Conservation (phyloP, 2,113 vertebrate species). For the Pachyramphus minor region DNA sequence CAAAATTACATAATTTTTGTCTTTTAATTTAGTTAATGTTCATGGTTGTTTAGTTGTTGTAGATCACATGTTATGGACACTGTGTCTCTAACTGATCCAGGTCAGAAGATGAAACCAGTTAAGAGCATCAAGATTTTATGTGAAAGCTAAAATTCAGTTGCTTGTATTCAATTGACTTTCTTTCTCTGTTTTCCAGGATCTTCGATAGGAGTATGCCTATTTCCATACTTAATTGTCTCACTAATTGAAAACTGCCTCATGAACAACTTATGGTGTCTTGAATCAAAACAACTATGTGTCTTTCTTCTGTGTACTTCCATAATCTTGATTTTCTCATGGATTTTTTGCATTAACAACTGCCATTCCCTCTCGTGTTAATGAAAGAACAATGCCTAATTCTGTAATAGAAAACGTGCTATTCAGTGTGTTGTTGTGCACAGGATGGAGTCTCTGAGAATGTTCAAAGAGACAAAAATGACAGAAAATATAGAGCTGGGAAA, state of each 20-base stretch:
- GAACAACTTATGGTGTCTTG: not conserved
- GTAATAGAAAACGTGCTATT: not conserved
- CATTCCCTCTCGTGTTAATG: not conserved
- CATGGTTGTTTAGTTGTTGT: not conserved
- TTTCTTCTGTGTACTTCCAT: not conserved
- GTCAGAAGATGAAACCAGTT: not conserved
- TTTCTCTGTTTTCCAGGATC: not conserved
- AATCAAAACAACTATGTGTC: not conserved
- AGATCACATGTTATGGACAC: not conserved
- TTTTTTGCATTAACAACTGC: not conserved
- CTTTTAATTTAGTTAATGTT: not conserved
- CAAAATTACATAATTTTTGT: not conserved
- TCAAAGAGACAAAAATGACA: not conserved
- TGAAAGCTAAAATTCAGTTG: not conserved
- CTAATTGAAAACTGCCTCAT: not conserved
- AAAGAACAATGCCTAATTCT: not conserved
- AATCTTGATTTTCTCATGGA: not conserved
- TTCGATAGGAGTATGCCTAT: not conserved
- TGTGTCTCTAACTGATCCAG: not conserved
- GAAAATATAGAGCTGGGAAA: not conserved
- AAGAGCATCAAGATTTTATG: not conserved
- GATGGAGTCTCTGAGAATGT: not conserved
- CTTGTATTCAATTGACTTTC: not conserved
- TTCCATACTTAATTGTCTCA: not conserved
- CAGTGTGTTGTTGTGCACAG: not conserved